Evolutionary conservation across 2,888 invertebrate genomes (phyloP), one percentile per base, ranked within the genome.

Genomic region (Calliopum simillimum): DNA sequence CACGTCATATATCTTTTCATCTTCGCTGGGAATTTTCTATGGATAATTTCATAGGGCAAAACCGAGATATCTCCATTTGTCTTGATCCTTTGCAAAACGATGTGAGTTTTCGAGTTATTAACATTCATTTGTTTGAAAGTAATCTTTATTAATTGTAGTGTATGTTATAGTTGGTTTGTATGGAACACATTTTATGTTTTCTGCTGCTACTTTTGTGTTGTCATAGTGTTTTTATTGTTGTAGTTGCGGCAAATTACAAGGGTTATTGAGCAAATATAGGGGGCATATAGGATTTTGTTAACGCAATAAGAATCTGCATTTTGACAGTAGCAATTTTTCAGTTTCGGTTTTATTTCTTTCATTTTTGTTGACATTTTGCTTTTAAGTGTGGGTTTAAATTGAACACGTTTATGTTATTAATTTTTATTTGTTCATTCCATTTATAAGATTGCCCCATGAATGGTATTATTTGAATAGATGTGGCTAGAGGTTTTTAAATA

Each of bases 211-310:
- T 33, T 33, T 33, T 58, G 47, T 67, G 41, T 56, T 44, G 46
- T 43, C 5, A 12, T 55, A n/a, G 4, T 66, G 25, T 62, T 71
- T 55, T 70, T 69, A 19, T 63, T 66, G 68, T 70, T 66, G 72
- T 75, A 75, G 75, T 75, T 75, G 73, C 75, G 75, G 75, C 76
- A 78, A 79, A 83, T 83, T 83, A 83, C 82, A 83, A 82, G 82
- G 82, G 82, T 81, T 83, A 83, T 83, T 83, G 83, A 81, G 82
- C 83, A 83, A 82, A 83, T 82, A 81, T n/a, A 47, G 58, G 59
- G 58, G 13, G 33, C 23, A 44, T 46, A 19, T 8, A 21, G 23
- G n/a, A 23, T 23, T 53, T 53, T 53, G 12, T 53, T 53, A 23
- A 33, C 11, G n/a, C 25, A 53, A 53, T 53, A 19, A 33, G 33